These are phyloP conservation scores for Bombus terrestris DNA, from an alignment of 1,140 invertebrate genomes.

Conservation along the genomic window DNA sequence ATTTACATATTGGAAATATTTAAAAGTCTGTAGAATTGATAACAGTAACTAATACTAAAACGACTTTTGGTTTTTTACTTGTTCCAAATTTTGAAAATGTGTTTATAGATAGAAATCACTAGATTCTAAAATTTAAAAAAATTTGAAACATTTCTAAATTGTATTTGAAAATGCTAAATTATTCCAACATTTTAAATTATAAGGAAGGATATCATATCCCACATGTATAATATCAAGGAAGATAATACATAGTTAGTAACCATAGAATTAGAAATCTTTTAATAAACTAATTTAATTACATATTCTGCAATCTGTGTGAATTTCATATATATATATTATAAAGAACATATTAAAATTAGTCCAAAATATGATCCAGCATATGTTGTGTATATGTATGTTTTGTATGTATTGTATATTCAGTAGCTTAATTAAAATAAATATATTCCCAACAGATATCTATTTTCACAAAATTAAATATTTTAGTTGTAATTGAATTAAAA, in stretches of 20 bases:
- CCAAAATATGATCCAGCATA: background rate
- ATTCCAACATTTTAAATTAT: background rate
- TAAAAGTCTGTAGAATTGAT: background rate
- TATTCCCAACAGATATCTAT: background rate
- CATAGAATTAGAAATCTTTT: background rate
- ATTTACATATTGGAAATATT: background rate
- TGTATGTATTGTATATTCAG: background rate
- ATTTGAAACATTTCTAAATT: background rate
- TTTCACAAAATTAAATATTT: background rate
- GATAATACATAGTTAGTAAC: background rate
- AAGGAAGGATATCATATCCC: background rate
- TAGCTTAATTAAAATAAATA: background rate
- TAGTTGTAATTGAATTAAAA: background rate
- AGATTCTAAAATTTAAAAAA: background rate
- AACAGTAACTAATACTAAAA: background rate
- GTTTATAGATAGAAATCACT: background rate
- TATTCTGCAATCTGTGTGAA: background rate
- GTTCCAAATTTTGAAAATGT: background rate
- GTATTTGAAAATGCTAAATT: background rate
- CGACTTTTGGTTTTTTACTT: background rate
- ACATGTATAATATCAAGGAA: too few relatives aligned
- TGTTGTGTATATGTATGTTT: background rate
- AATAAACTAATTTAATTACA: background rate
- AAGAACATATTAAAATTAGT: background rate
- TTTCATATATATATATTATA: background rate